Base-by-base conservation (phyloP, 30 jellyfish, hydroid and myxozoan species). In the Aurelia aurita complex sp. Pacific region DNA sequence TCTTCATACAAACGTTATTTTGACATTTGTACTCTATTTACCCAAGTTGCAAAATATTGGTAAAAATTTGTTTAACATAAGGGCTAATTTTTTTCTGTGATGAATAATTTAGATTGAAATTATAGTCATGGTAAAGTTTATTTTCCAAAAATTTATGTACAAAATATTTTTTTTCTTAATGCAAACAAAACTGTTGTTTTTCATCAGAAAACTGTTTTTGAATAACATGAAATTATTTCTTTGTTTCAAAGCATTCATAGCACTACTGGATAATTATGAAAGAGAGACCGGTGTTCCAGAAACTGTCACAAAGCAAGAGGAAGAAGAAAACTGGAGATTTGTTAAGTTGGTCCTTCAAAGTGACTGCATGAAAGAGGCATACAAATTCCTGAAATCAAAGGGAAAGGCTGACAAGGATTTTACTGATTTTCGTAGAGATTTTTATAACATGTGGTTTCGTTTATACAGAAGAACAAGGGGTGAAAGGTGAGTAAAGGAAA, bases 391-490 rank as follows among this genome's bases (percentile, higher is more conserved):
- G 33, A 84, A 69, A 67, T 23, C 75, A 29, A 89, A 85, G 62
- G 82, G 82, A 19, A 71, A 80, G 63, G 92, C 87, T 4, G n/a
- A 55, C 23, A 38, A 81, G 29, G 90, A 69, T 35, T 38, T 83
- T 74, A 74, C 67, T 64, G 73, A 92, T 46, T 88, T 83, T 74
- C 77, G 85, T 17, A 52, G 83, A 73, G 89, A 83, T 9, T 73
- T 94, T 67, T 85, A 94, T 57, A 85, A 88, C 17, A 35, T 94
- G 87, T 94, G 98, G 98, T 94, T 94, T 59, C 63, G 63, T 6
- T 78, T 91, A 72, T 94, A 94, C 59, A 67, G 96, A 43, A 79
- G 98, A 50, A 73, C 95, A 62, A 72, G 96, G 64, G 91, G 87
- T 1, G 81, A 77, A 52, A 87, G 97, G 98, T 92, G 73, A 29